These are phyloP conservation scores for Eidolon helvum DNA, from an alignment of 2,113 vertebrate genomes.

Conservation along the genomic window DNA sequence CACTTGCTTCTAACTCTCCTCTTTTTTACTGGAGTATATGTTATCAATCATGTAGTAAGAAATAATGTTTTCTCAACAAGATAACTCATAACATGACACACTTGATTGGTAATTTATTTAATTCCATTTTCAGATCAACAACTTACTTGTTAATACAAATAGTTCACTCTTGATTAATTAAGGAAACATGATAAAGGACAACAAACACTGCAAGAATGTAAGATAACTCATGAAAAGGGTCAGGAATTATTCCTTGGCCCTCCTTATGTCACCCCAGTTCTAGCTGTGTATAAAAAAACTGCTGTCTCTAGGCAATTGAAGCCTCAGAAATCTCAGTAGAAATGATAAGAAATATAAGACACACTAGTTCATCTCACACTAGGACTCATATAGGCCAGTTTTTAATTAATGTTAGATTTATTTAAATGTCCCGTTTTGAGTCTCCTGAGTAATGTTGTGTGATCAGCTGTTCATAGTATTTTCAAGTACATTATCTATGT, in stretches of 20 bases:
- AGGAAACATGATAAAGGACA: neutral
- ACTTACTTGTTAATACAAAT: neutral
- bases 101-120: neutral
- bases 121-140: neutral
- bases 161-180: neutral
- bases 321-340: neutral
- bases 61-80: neutral
- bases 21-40: neutral
- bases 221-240: fast-evolving
- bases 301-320: neutral
- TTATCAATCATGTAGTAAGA: neutral
- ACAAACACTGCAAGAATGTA: neutral
- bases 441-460: neutral
- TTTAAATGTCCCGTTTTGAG: neutral
- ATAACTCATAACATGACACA: neutral
- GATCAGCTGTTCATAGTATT: neutral
- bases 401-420: neutral
- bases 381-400: neutral
- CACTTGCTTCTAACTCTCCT: neutral
- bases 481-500: neutral
- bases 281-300: neutral
- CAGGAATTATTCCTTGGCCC: neutral
- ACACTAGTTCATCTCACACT: neutral
- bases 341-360: neutral
- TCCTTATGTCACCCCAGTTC: neutral